Conservation (phyloP, 1,140 invertebrate species). For the Limonius californicus region DNA sequence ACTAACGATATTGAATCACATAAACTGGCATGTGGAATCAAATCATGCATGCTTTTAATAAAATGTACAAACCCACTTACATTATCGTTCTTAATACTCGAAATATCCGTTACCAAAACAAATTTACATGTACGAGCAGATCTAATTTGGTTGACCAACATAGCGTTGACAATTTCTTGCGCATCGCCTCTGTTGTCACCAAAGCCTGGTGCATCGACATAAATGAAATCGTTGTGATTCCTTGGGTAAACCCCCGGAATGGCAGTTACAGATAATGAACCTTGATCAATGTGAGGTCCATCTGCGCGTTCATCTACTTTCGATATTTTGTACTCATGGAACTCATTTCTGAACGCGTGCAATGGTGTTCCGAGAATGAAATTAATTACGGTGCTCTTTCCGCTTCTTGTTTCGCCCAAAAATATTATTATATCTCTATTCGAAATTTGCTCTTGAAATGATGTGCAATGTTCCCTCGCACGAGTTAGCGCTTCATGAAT, state of each 20-base stretch:
- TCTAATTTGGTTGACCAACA: background rate
- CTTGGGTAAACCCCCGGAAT: background rate
- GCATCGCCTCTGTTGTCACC: background rate
- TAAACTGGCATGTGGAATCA: background rate
- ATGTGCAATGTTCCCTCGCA: too few relatives aligned
- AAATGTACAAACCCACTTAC: background rate
- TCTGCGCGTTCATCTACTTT: background rate
- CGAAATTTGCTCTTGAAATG: background rate
- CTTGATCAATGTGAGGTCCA: background rate
- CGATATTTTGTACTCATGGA: background rate
- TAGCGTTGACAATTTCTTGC: background rate
- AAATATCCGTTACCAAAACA: background rate
- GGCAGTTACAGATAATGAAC: background rate
- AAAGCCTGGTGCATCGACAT: background rate
- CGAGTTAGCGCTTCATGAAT: too few relatives aligned
- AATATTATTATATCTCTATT: background rate
- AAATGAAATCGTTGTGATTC: background rate
- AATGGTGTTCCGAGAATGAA: background rate
- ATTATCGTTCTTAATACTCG: background rate
- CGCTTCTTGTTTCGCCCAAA: background rate
- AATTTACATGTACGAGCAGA: background rate
- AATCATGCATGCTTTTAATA: background rate
- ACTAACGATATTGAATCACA: too few relatives aligned
- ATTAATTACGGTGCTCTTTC: background rate
- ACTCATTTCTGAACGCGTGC: background rate